A percentile compares a stretch with the other conserved stretches of the same genome.
These are phyloP conservation scores for Limnephilus marmoratus DNA, from an alignment of 2,888 invertebrate genomes.

Conservation along the genomic window DNA sequence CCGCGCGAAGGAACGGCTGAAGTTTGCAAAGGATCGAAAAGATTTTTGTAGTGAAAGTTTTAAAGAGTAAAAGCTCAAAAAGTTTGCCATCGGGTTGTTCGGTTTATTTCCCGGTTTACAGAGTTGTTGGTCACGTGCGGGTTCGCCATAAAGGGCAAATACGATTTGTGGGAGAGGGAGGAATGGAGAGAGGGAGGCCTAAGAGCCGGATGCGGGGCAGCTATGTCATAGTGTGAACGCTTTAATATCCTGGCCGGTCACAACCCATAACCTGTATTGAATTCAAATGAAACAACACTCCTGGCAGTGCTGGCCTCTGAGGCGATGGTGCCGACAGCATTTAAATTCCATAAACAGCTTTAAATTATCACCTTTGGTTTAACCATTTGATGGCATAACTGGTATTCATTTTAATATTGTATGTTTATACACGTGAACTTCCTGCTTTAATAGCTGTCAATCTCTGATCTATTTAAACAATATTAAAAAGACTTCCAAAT, in stretches of 20 bases:
- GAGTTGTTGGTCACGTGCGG: conserved; percentile 29
- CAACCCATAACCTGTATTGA: conserved; percentile 64
- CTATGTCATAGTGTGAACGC: conserved; percentile 38
- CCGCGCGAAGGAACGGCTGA: neutral
- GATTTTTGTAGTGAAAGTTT: conserved; percentile 20
- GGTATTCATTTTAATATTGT: neutral
- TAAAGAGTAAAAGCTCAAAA: conserved; percentile 33
- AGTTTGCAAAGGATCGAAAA: conserved; percentile 16
- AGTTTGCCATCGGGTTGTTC: conserved; percentile 28
- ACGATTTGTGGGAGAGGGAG: neutral
- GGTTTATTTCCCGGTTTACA: conserved; percentile 4
- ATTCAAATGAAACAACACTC: conserved; percentile 63
- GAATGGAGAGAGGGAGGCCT: neutral
- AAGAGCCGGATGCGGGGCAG: conserved; percentile 46
- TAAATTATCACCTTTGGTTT: conserved; percentile 48
- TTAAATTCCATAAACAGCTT: conserved; percentile 53
- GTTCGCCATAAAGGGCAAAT: neutral
- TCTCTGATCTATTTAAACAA: neutral
- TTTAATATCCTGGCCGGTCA: conserved; percentile 64
- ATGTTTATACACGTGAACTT: neutral
- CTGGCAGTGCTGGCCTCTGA: conserved; percentile 33
- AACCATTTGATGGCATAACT: conserved; percentile 14
- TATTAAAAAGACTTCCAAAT: neutral
- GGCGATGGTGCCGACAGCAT: conserved; percentile 50
- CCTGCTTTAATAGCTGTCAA: neutral